Conservation (phyloP, 1,140 invertebrate genomes). For the Aphelenchoides fujianensis region DNA sequence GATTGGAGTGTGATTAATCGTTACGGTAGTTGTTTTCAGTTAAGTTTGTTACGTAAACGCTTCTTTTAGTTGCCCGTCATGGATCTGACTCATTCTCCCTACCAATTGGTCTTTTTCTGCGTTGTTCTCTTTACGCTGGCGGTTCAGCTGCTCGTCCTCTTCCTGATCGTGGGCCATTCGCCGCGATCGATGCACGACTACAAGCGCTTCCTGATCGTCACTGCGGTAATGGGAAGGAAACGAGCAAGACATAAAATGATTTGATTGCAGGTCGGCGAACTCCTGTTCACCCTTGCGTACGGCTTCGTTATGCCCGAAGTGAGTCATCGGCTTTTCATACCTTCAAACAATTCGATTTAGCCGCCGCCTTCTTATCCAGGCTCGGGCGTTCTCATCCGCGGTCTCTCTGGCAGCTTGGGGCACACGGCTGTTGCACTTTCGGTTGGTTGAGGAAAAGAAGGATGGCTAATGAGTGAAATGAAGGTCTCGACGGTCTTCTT, state of each 20-base stretch:
- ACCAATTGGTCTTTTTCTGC: neutral
- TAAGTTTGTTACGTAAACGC: neutral
- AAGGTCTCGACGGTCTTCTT: neutral
- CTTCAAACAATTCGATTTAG: neutral
- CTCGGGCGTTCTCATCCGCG: too few species aligned
- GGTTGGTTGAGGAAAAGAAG: too few species aligned
- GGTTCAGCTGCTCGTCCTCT: neutral
- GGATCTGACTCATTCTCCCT: neutral
- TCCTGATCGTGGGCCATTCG: neutral
- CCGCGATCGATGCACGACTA: neutral
- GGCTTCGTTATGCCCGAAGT: slow-evolving; percentile 10
- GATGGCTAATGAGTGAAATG: too few species aligned
- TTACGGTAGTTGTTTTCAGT: too few species aligned
- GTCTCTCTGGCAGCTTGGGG: too few species aligned
- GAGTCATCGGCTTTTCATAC: neutral
- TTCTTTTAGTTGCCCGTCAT: slow-evolving; percentile 4
- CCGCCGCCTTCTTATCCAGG: too few species aligned
- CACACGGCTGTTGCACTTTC: too few species aligned
- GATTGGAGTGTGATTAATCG: slow-evolving; percentile 1
- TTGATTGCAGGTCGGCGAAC: neutral
- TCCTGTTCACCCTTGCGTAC: neutral
- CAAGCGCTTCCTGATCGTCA: neutral
- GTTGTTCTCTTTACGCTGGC: neutral
- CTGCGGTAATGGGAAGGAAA: neutral
- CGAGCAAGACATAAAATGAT: neutral